These are phyloP conservation scores for Platorchestia sp. DNA, from an alignment of 1,140 invertebrate genomes.

Conservation along the genomic window DNA sequence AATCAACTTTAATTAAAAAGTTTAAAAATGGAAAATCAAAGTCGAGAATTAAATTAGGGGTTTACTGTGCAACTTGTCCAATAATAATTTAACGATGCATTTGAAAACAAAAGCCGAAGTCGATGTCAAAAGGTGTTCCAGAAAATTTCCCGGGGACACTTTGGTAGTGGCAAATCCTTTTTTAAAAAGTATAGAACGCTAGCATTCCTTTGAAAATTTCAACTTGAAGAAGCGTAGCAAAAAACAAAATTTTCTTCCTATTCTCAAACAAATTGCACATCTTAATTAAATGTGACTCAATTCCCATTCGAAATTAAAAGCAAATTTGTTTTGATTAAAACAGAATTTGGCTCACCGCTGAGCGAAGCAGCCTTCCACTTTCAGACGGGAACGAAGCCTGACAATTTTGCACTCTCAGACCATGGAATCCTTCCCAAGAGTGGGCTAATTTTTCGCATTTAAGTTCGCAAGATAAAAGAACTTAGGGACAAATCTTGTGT, in stretches of 20 bases:
- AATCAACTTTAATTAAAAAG: too few relatives aligned
- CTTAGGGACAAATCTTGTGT: neutral
- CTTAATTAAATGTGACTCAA: neutral
- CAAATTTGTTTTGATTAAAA: neutral
- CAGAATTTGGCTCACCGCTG: neutral
- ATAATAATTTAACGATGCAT: too few relatives aligned
- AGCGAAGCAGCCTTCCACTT: neutral
- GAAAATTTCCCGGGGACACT: too few relatives aligned
- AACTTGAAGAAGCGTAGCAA: neutral
- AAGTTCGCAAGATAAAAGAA: constrained; percentile 9
- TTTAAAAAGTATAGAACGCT: too few relatives aligned
- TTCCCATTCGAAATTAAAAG: neutral
- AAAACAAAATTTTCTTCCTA: neutral
- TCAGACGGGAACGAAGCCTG: neutral
- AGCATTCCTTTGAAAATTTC: too few relatives aligned
- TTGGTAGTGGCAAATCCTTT: too few relatives aligned
- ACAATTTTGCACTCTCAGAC: neutral
- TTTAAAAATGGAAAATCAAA: too few relatives aligned
- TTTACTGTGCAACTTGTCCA: too few relatives aligned
- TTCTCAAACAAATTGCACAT: neutral
- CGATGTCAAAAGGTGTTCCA: too few relatives aligned
- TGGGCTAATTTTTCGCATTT: neutral
- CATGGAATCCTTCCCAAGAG: neutral
- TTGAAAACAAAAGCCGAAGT: too few relatives aligned
- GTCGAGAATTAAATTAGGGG: too few relatives aligned